A percentile compares a stretch with the other conserved stretches of the same genome.
These are phyloP conservation scores for Hesperia comma DNA, from an alignment of 2,888 invertebrate genomes.

Conservation along the genomic window DNA sequence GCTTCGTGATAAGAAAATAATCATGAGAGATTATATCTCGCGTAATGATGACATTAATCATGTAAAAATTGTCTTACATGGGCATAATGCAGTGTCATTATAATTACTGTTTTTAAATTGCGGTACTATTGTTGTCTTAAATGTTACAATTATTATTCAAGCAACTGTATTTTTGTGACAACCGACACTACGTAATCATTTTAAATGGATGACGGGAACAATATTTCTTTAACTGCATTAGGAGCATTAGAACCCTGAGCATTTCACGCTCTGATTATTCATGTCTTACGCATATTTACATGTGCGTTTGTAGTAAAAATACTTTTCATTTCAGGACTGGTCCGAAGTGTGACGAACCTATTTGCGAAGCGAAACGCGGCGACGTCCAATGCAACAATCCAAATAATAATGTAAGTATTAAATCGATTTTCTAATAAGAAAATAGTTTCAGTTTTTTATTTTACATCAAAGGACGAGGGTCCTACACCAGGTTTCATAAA, in stretches of 20 bases:
- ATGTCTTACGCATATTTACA: background rate
- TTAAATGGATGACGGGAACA: background rate
- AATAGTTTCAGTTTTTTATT: too few species aligned
- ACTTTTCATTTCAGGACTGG: slow-evolving; percentile 53
- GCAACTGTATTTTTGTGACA: background rate
- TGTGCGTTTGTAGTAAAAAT: background rate
- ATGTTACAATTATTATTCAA: background rate
- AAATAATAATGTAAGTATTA: slow-evolving; percentile 53
- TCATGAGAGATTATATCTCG: too few species aligned
- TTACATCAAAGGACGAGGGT: too few species aligned
- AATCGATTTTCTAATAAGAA: too few species aligned
- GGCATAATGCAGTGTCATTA: background rate
- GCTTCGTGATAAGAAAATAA: too few species aligned
- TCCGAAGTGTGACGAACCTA: slow-evolving; percentile 48
- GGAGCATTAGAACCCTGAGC: background rate
- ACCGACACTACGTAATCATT: background rate
- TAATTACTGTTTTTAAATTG: background rate
- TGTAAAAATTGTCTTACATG: too few species aligned
- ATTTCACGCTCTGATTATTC: background rate
- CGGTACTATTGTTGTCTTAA: background rate
- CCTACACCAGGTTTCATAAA: too few species aligned
- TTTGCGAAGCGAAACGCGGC: slow-evolving; percentile 54
- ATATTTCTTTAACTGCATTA: background rate
- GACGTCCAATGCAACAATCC: slow-evolving; percentile 54
- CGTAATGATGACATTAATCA: too few species aligned